Base-by-base conservation (phyloP, 2,113 vertebrate genomes). In the Stictonetta naevosa region DNA sequence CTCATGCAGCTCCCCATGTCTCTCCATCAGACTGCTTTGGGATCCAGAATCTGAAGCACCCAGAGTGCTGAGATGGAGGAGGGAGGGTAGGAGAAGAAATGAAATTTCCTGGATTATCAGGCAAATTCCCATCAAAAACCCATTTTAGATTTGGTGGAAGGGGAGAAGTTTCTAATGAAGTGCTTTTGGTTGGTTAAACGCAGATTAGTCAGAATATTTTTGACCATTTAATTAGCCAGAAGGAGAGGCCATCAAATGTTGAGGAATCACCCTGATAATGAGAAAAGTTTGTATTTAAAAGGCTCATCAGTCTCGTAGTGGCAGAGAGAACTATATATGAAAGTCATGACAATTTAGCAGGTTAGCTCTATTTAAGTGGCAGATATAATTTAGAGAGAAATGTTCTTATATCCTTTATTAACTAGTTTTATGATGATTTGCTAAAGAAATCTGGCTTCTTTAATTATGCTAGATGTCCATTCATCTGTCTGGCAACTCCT, bases 241-340 rank as follows among this genome's bases (percentile, higher is more conserved):
- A 95, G 34, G 16, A 38, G 22, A 76, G 5, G 4, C n/a, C n/a
- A 55, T 52, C 31, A 84, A 23, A 82, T 58, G 23, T 31, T 80
- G 63, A 77, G 44, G 53, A 77, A 76, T 62, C 75, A 52, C 3
- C 79, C 42, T 4, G 7, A 42, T 66, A 88, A 73, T 10, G 21
- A 81, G 80, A 76, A 85, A 48, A 76, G 88, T 80, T 78, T 92
- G 4, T 44, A 76, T 77, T 77, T 69, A 44, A 90, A 93, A 92
- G 13, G 9, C 38, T 59, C 7, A 28, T 73, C 53, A 36, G 28
- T 53, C 46, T 77, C n/a, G 29, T 3, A 55, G 52, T 15, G 40
- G 10, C 28, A 83, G 71, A 78, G 16, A 67, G 34, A 91, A 63
- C 11, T 52, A 15, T 38, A 26, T 21, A 50, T 53, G 40, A 73